Evolutionary conservation across 2,888 invertebrate genomes (phyloP).

Genomic region (Mythimna albipuncta): DNA sequence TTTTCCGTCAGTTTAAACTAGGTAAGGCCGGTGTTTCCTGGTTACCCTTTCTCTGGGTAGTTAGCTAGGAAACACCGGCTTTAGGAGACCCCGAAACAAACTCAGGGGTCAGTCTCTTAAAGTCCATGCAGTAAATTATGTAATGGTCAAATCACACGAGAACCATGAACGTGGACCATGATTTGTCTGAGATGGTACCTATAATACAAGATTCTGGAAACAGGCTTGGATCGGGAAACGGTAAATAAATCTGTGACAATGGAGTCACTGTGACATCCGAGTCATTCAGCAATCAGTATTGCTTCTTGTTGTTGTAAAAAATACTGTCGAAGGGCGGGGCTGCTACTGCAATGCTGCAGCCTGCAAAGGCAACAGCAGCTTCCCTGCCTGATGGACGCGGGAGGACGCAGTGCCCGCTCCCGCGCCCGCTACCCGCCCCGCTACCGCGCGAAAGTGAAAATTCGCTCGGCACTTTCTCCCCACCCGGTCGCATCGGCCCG

Average conservation of each 20-base stretch:
- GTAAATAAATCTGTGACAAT: neutral
- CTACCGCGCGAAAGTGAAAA: constrained; percentile 89
- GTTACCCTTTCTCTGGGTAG: too few relatives aligned
- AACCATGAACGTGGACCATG: too few relatives aligned
- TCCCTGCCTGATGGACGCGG: constrained; percentile 1
- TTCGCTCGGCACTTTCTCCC: constrained; percentile 89
- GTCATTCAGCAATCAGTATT: neutral
- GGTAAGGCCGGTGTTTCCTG: too few relatives aligned
- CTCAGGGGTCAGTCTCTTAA: too few relatives aligned
- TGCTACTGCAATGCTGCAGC: constrained; percentile 9
- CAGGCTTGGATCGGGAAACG: neutral
- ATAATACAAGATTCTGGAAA: neutral
- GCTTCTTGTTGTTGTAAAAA: neutral
- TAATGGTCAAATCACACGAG: too few relatives aligned
- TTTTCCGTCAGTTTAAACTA: too few relatives aligned
- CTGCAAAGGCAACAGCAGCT: neutral
- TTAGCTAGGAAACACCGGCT: too few relatives aligned
- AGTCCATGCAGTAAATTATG: too few relatives aligned
- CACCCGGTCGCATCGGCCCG: constrained; percentile 78
- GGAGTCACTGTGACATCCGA: neutral
- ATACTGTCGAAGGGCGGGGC: neutral
- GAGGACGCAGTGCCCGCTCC: constrained; percentile 65
- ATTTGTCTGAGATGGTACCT: too few relatives aligned
- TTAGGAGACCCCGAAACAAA: too few relatives aligned
- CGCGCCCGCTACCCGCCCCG: constrained; percentile 76